Evolutionary conservation across 2,797 vertebrate genomes (phyloP), one percentile per base, ranked within the genome.

Genomic region (Arnoldichthys spilopterus): DNA sequence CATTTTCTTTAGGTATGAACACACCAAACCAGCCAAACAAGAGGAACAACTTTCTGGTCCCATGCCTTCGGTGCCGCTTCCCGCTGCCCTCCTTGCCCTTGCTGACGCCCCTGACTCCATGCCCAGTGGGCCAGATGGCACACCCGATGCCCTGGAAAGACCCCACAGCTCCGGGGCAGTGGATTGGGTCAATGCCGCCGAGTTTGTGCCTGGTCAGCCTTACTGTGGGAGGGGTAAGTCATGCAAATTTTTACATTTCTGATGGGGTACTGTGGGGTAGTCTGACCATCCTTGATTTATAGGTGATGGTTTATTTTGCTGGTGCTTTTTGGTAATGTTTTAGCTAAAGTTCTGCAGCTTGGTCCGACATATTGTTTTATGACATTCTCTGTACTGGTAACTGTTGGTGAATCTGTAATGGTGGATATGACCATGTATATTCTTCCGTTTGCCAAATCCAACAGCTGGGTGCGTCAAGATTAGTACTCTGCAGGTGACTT

Each of bases 171-270:
- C 92, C 4, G 94, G 91, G 77, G 93, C 92, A 61, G 95, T 94
- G 87, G 97, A 99, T 90, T 99, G 98, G 98, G 96, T 96, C 90
- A 97, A 98, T 73, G 98, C 98, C 22, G 94, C 97, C 0, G 98
- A 99, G 90, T 99, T 99, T 87, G 94, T 99, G 72, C 97, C 98
- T 56, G 98, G 98, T 82, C 97, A 98, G 90, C 98, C 97, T 0
- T 99, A 98, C 92, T 98, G 96, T 82, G 96, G 97, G 83, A 95
- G 97, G 78, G 95, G 97, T 99, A 91, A 95, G 95, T 89, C 88
- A 81, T 28, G 32, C 49, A 34, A 16, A 24, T 64, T 8, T 28
- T 20, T 49, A 47, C n/a, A 51, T 51, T n/a, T 12, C n/a, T 63
- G n/a, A 24, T 30, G 4, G 53, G 37, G 4, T 59, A 11, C 12